Evolutionary conservation across 2,797 vertebrate genomes (phyloP).

Genomic region (Distichodus sexfasciatus): DNA sequence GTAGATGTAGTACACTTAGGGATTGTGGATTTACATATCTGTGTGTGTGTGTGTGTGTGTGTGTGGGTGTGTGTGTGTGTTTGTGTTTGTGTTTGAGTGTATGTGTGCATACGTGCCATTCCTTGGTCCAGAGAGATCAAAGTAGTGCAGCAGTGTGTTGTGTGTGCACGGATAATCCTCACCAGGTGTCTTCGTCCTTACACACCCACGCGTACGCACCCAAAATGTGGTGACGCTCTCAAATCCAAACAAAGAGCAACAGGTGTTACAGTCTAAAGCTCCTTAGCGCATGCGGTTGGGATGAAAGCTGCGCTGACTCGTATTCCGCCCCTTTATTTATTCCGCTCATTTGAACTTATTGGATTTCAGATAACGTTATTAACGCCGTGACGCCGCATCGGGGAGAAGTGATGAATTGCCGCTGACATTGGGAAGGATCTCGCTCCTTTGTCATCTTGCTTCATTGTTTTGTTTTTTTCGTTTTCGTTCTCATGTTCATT

Average conservation of each 20-base stretch:
- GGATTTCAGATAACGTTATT: neutral
- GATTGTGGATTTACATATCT: too few species aligned
- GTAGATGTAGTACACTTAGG: too few species aligned
- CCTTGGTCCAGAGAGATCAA: neutral
- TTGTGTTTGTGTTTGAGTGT: neutral
- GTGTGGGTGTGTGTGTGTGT: too few species aligned
- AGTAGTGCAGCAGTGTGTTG: neutral
- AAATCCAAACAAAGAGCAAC: neutral
- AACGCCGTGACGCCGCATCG: neutral
- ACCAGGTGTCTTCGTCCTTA: neutral
- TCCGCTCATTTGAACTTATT: neutral
- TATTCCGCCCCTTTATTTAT: neutral
- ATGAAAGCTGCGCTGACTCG: neutral
- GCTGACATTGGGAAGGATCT: neutral
- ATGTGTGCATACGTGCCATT: neutral
- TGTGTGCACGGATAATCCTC: neutral
- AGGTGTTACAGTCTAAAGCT: neutral
- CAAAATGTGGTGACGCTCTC: neutral
- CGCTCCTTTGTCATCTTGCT: neutral
- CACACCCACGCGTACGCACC: neutral
- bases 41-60: too few species aligned
- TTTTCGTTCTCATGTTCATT: too few species aligned
- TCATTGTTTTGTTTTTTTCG: neutral
- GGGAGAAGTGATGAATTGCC: neutral
- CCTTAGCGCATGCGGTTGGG: neutral